These are phyloP conservation scores for Pasiphila rectangulata DNA, from an alignment of 2,888 invertebrate species.

Conservation along the genomic window DNA sequence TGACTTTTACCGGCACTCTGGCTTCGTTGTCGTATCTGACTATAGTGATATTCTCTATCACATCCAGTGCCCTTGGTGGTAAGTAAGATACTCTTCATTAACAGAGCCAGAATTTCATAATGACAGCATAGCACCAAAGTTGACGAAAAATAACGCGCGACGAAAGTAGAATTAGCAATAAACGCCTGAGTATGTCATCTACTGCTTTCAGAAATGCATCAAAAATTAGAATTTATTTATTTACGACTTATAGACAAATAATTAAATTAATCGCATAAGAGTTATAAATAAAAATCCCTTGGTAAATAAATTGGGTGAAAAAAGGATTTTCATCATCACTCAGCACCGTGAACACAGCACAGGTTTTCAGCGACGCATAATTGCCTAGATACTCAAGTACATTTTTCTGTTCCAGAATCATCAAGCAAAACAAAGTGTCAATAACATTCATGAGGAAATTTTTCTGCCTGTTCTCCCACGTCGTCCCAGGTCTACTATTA, in stretches of 20 bases:
- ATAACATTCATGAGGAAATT: slow-evolving; percentile 82
- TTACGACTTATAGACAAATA: no score
- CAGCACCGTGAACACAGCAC: not conserved
- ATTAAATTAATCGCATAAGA: no score
- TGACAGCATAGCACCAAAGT: no score
- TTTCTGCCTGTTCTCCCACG: slow-evolving; percentile 84
- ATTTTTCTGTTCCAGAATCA: slow-evolving; percentile 61
- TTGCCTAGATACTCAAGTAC: no score
- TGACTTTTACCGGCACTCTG: slow-evolving; percentile 85
- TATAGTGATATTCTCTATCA: slow-evolving; percentile 84
- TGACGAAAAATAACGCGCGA: no score
- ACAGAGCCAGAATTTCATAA: not conserved
- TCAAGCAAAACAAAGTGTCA: slow-evolving; percentile 68
- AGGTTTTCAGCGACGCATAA: no score
- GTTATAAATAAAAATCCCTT: no score
- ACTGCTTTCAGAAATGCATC: not conserved
- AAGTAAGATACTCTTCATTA: slow-evolving; percentile 40
- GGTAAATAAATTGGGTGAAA: not conserved
- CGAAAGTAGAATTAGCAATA: no score
- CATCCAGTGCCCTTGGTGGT: slow-evolving; percentile 88
- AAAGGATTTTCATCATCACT: no score
- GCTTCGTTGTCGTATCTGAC: slow-evolving; percentile 86
- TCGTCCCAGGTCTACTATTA: slow-evolving; percentile 76
- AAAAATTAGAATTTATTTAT: no score
- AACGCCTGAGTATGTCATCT: no score